Evolutionary conservation across 1,140 invertebrate genomes (phyloP).

Genomic region (Melipona quadrifasciata): DNA sequence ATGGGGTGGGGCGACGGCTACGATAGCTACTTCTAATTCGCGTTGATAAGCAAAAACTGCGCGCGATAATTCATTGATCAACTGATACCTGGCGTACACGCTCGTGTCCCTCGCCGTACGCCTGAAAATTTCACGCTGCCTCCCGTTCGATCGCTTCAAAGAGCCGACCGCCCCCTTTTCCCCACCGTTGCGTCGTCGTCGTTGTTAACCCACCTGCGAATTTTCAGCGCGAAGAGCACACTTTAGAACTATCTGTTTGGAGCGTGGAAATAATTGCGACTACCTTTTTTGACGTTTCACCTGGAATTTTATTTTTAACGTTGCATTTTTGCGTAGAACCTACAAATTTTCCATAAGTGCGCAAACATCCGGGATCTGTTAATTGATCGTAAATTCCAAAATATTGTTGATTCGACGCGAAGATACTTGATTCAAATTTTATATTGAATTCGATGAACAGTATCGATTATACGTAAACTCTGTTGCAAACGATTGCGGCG

Average conservation of each 20-base stretch:
- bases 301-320: no score
- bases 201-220: not conserved
- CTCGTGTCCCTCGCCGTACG: not conserved
- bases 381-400: not conserved
- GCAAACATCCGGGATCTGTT: no score
- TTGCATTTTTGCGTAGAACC: no score
- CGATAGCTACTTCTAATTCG: slow-evolving; percentile 50
- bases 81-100: slow-evolving; percentile 36
- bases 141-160: not conserved
- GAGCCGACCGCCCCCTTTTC: not conserved
- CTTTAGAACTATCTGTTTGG: not conserved
- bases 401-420: not conserved
- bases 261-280: not conserved
- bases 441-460: no score
- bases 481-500: no score
- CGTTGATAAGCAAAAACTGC: slow-evolving; percentile 50
- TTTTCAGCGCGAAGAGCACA: not conserved
- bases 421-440: not conserved
- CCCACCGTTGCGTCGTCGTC: not conserved
- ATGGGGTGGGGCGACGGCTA: not conserved
- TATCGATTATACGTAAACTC: no score
- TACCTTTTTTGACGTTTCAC: no score
- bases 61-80: slow-evolving; percentile 48
- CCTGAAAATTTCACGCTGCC: not conserved
- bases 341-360: no score